Evolutionary conservation across 2,797 vertebrate genomes (phyloP).

Genomic region (Sarcoramphus papa): DNA sequence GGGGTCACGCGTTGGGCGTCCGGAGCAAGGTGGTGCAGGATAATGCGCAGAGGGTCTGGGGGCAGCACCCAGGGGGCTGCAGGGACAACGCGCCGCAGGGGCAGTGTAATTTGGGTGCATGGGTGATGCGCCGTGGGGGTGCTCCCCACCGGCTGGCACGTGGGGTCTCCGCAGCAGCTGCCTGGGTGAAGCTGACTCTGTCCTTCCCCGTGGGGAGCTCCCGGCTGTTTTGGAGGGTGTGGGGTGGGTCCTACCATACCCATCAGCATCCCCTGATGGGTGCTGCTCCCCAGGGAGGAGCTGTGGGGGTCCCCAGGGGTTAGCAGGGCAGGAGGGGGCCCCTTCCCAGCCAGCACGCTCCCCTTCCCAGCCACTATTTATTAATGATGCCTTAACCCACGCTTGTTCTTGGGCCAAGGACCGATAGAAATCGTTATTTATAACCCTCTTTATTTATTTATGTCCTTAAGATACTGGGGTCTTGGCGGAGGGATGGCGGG

Average conservation of each 20-base stretch:
- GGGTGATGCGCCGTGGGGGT: background rate
- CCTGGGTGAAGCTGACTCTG: background rate
- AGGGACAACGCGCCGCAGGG: rapidly evolving
- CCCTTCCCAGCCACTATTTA: background rate
- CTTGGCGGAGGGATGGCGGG: rapidly evolving
- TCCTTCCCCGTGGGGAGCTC: background rate
- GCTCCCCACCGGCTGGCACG: background rate
- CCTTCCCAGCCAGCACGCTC: background rate
- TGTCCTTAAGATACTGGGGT: background rate
- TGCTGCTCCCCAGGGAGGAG: background rate
- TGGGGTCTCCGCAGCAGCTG: background rate
- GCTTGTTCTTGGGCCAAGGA: background rate
- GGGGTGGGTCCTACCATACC: background rate
- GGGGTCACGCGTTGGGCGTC: background rate
- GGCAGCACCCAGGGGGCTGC: background rate
- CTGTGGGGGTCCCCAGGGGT: background rate
- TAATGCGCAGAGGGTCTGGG: background rate
- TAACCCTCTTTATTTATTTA: background rate
- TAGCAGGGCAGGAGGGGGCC: background rate
- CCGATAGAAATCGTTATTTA: background rate
- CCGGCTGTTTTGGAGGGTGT: background rate
- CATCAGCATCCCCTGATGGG: background rate
- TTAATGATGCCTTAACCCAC: background rate
- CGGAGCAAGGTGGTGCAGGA: background rate
- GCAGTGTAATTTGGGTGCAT: background rate